Conservation (phyloP, 2,113 vertebrate species). For the Hemicordylus capensis region DNA sequence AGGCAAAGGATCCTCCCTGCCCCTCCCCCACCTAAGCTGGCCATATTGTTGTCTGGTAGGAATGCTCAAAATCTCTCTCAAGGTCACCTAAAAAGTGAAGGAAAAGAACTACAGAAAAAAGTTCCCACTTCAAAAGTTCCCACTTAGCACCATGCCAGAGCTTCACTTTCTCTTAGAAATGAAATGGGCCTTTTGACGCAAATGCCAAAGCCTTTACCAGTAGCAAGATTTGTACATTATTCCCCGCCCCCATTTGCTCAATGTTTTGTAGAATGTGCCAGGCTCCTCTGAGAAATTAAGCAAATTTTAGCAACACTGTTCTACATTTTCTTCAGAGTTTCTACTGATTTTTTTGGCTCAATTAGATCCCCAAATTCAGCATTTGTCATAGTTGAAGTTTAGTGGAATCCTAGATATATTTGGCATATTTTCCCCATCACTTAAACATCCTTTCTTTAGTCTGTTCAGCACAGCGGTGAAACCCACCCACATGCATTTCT, state of each 20-base stretch:
- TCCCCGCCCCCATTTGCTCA: neutral
- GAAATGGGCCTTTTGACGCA: conserved; percentile 43
- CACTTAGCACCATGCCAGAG: conserved; percentile 41
- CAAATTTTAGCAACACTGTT: neutral
- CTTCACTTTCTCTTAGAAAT: conserved; percentile 41
- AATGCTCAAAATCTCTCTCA: conserved; percentile 34
- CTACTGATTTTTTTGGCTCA: neutral
- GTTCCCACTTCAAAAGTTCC: conserved; percentile 43
- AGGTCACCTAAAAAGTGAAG: conserved; percentile 28
- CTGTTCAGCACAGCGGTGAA: neutral
- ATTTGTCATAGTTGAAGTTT: neutral
- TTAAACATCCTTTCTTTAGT: neutral
- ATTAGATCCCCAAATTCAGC: neutral
- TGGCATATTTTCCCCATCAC: accelerated
- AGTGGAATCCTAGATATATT: neutral
- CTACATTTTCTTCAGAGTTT: neutral
- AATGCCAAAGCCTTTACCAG: conserved; percentile 15
- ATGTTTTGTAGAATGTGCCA: neutral
- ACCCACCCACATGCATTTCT: no score
- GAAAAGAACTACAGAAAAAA: conserved; percentile 27
- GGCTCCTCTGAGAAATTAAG: neutral
- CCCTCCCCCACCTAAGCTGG: neutral
- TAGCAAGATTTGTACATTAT: neutral
- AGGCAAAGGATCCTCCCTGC: conserved; percentile 15
- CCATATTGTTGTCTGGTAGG: neutral